Evolutionary conservation across 2,888 invertebrate genomes (phyloP).

Genomic region (Cryptophagus acutangulus): DNA sequence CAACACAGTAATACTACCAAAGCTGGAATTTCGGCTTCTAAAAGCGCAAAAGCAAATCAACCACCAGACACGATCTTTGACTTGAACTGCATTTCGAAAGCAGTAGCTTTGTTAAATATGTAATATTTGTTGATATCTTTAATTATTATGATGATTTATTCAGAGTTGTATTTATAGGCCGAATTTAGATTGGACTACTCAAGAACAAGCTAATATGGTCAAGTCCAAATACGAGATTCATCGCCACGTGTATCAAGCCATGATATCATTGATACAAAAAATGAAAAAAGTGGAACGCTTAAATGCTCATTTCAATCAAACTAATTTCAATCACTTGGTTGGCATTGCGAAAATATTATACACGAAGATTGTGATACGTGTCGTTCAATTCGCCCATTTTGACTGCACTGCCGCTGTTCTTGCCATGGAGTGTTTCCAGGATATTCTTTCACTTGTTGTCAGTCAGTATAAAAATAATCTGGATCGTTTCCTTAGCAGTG

Average conservation of each 20-base stretch:
- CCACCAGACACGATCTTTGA: conserved; percentile 49
- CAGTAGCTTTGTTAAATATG: conserved; percentile 48
- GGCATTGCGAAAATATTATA: conserved; percentile 44
- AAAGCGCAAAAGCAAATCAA: conserved; percentile 39
- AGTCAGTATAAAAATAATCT: conserved; percentile 43
- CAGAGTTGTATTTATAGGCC: conserved; percentile 44
- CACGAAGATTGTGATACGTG: conserved; percentile 49
- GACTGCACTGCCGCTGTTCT: conserved; percentile 53
- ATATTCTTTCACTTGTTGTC: conserved; percentile 44
- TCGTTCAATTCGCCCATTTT: conserved; percentile 54
- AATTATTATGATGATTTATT: too few relatives aligned
- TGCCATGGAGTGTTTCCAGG: conserved; percentile 58
- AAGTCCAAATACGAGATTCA: conserved; percentile 55
- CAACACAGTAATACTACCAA: conserved; percentile 35
- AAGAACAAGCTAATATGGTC: conserved; percentile 51
- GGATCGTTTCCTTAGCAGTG: conserved; percentile 43
- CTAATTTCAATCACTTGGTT: conserved; percentile 38
- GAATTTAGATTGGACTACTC: conserved; percentile 52
- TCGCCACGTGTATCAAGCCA: conserved; percentile 52
- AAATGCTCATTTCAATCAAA: conserved; percentile 36
- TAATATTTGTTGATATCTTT: too few relatives aligned
- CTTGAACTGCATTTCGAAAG: conserved; percentile 46
- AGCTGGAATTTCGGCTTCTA: too few relatives aligned
- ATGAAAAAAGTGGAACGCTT: conserved; percentile 42
- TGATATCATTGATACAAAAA: conserved; percentile 44